Evolutionary conservation across 1,140 invertebrate species (phyloP).

Genomic region (Nasonia vitripennis): DNA sequence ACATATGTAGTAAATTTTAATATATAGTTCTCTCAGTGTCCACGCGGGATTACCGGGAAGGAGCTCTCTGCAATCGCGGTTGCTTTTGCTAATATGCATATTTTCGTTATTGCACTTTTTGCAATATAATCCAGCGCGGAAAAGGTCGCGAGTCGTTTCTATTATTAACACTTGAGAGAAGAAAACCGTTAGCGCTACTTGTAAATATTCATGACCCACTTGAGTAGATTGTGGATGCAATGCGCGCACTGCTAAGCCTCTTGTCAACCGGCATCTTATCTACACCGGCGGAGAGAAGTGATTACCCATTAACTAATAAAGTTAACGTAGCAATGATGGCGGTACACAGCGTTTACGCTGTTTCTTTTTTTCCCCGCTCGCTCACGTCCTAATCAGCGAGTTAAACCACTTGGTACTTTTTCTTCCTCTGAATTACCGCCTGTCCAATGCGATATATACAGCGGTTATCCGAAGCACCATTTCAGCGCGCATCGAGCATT

Average conservation of each 20-base stretch:
- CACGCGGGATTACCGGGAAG: neutral
- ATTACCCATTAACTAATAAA: slow-evolving; percentile 33
- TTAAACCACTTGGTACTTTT: neutral
- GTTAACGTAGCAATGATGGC: neutral
- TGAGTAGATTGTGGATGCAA: slow-evolving; percentile 3
- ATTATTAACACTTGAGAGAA: neutral
- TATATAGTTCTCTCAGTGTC: too few relatives aligned
- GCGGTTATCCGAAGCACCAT: neutral
- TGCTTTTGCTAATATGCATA: too few relatives aligned
- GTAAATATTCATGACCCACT: slow-evolving; percentile 45
- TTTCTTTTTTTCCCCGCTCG: neutral
- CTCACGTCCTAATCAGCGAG: neutral
- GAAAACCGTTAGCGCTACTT: slow-evolving; percentile 20
- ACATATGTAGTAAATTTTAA: too few relatives aligned
- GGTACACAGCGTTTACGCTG: neutral
- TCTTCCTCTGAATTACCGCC: neutral
- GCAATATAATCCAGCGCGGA: neutral
- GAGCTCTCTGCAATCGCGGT: neutral
- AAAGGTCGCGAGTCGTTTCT: neutral
- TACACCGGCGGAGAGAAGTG: neutral
- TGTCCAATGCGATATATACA: neutral
- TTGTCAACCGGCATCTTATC: slow-evolving; percentile 17
- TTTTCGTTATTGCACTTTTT: too few relatives aligned
- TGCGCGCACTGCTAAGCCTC: neutral
- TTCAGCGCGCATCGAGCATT: too few relatives aligned